Conservation (phyloP, 2,888 invertebrate genomes). For the Abrostola tripartita region DNA sequence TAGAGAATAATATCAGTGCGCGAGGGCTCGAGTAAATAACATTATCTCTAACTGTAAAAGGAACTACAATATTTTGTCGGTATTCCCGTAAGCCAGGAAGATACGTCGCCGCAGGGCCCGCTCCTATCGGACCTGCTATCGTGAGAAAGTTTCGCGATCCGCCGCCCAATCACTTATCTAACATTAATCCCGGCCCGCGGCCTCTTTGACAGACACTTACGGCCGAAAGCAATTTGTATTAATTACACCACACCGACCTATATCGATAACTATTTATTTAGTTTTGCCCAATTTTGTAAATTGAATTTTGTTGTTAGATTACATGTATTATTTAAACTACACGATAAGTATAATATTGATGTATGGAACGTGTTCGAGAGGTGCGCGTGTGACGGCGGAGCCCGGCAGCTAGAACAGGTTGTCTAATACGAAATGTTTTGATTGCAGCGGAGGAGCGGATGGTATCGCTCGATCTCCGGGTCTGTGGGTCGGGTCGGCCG, state of each 20-base stretch:
- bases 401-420: constrained; percentile 64
- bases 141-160: constrained; percentile 83
- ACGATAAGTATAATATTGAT: constrained; percentile 46
- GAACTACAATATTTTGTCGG: constrained; percentile 63
- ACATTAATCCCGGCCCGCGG: constrained; percentile 75
- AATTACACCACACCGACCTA: constrained; percentile 74
- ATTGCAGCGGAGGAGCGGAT: constrained; percentile 59
- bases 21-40: constrained; percentile 50
- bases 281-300: constrained; percentile 49
- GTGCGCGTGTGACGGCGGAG: constrained; percentile 60
- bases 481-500: constrained; percentile 67
- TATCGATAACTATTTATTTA: constrained; percentile 64
- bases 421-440: constrained; percentile 70
- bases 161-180: constrained; percentile 76
- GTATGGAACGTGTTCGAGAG: constrained; percentile 52
- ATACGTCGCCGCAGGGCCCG: constrained; percentile 55
- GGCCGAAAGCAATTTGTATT: constrained; percentile 78
- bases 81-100: constrained; percentile 58
- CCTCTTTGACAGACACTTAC: constrained; percentile 78
- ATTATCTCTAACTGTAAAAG: constrained; percentile 57
- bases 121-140: constrained; percentile 70
- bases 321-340: constrained; percentile 7
- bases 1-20: constrained; percentile 20
- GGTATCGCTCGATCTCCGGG: constrained; percentile 71
- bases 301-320: constrained; percentile 16